These are phyloP conservation scores for Tyrannus savana DNA, from an alignment of 2,113 vertebrate genomes.

Conservation along the genomic window DNA sequence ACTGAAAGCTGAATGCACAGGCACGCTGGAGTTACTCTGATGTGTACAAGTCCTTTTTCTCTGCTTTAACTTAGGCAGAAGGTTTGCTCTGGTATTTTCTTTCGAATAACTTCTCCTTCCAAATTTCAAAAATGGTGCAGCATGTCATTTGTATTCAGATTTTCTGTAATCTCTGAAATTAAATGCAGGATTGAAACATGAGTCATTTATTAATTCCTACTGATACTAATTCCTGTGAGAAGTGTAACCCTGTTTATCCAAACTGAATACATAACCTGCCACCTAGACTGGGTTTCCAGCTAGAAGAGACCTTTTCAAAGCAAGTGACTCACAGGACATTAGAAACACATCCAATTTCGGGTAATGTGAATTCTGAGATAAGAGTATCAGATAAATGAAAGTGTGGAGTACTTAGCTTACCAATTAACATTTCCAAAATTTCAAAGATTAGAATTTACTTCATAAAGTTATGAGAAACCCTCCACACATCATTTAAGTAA, in stretches of 20 bases:
- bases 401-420: not conserved
- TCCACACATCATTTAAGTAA: not conserved
- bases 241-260: not conserved
- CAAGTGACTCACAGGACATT: not conserved
- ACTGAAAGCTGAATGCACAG: not conserved
- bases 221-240: not conserved
- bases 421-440: constrained; percentile 41
- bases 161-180: constrained; percentile 8
- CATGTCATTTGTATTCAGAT: not conserved
- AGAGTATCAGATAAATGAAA: not conserved
- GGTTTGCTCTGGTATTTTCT: not conserved
- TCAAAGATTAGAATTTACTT: not conserved
- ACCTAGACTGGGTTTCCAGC: not conserved
- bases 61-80: not conserved
- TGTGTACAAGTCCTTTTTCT: not conserved
- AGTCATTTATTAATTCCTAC: constrained; percentile 4
- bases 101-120: not conserved
- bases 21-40: not conserved
- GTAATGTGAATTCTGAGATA: not conserved
- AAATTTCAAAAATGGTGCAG: not conserved
- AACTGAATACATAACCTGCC: not conserved
- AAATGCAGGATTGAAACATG: not conserved
- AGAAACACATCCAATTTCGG: constrained; percentile 15
- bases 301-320: not conserved
- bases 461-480: not conserved